These are phyloP conservation scores for Physella acuta DNA, from an alignment of 1,140 invertebrate genomes.

Conservation along the genomic window DNA sequence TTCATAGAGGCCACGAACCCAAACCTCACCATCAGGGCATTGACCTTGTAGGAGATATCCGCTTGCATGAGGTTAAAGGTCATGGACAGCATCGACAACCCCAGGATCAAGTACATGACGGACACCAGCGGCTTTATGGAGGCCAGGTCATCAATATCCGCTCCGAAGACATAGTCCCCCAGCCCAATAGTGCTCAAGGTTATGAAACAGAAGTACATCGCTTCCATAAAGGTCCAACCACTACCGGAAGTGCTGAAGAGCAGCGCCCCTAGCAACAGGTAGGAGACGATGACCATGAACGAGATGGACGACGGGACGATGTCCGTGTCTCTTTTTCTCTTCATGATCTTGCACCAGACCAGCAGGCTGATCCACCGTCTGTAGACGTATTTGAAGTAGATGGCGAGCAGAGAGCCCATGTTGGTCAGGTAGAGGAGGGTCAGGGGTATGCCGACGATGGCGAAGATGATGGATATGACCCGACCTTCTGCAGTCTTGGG, in stretches of 20 bases:
- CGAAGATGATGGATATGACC: conserved; percentile 89
- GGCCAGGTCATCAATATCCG: conserved; percentile 37
- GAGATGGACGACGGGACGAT: conserved; percentile 52
- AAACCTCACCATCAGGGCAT: background rate
- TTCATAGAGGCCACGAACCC: too few relatives aligned
- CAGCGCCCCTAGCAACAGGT: conserved; percentile 53
- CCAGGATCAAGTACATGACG: conserved; percentile 80
- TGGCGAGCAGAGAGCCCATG: conserved; percentile 90
- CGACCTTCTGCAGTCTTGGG: conserved; percentile 87
- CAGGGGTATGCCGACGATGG: conserved; percentile 92
- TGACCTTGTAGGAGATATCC: conserved; percentile 60
- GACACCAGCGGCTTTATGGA: conserved; percentile 48
- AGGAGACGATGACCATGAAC: conserved; percentile 47
- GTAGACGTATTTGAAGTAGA: conserved; percentile 5
- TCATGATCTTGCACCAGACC: background rate
- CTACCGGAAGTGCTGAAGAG: conserved; percentile 51
- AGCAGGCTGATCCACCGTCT: background rate
- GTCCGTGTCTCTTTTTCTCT: background rate
- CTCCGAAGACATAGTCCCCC: conserved; percentile 63
- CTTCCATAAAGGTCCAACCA: conserved; percentile 78
- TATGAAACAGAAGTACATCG: conserved; percentile 80
- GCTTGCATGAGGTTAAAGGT: conserved; percentile 90
- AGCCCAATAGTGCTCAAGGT: conserved; percentile 13
- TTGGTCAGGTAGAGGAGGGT: conserved; percentile 88
- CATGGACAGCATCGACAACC: conserved; percentile 87